Evolutionary conservation across 1,140 invertebrate genomes (phyloP).

Genomic region (Procambarus virginalis): DNA sequence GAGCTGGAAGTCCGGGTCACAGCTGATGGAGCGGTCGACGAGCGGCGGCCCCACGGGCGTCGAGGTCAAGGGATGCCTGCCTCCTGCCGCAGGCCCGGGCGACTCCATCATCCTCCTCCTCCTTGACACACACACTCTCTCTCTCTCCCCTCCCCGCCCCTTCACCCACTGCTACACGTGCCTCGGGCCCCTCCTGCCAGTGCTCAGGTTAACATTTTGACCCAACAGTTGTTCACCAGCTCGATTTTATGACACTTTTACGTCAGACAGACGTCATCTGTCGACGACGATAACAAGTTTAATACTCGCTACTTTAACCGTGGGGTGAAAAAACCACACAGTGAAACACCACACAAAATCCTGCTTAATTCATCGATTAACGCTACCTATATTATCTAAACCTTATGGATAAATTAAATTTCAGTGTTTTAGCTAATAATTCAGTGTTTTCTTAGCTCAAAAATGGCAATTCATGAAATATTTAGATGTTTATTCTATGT

Average conservation of each 20-base stretch:
- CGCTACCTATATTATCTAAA: background rate
- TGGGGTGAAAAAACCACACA: background rate
- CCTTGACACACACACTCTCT: background rate
- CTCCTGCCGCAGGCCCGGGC: slow-evolving; percentile 2
- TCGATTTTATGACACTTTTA: background rate
- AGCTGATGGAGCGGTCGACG: slow-evolving; percentile 19
- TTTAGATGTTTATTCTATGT: background rate
- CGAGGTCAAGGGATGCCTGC: background rate
- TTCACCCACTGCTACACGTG: background rate
- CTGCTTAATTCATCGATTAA: background rate
- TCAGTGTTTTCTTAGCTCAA: background rate
- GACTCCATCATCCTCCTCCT: slow-evolving; percentile 16
- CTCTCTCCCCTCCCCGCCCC: background rate
- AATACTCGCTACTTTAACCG: slow-evolving; percentile 8
- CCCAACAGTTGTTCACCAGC: background rate
- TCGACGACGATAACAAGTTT: background rate
- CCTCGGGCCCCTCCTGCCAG: background rate
- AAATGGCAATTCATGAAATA: background rate
- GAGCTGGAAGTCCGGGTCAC: slow-evolving; percentile 4
- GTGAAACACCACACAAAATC: too few species aligned
- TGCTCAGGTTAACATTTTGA: slow-evolving; percentile 20
- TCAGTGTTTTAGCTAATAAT: background rate
- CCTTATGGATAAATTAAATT: background rate
- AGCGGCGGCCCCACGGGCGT: background rate
- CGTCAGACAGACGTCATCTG: slow-evolving; percentile 24